These are phyloP conservation scores for Parambassis ranga DNA, from an alignment of 2,797 vertebrate genomes.

Conservation along the genomic window DNA sequence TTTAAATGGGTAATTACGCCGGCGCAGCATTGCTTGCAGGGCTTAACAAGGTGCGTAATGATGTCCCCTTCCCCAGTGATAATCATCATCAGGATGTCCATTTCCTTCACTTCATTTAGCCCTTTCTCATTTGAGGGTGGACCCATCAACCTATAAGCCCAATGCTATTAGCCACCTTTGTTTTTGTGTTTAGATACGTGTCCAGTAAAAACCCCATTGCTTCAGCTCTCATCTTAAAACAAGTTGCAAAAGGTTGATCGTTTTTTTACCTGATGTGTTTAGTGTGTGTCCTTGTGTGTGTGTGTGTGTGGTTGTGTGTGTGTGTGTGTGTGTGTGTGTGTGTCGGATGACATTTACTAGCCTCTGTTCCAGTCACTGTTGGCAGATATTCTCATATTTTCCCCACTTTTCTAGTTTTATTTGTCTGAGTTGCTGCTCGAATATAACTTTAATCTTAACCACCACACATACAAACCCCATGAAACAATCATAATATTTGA, in stretches of 20 bases:
- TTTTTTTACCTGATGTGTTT: too few relatives aligned
- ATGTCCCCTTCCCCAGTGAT: slow-evolving; percentile 67
- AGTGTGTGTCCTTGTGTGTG: background rate
- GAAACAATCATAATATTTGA: slow-evolving; percentile 3
- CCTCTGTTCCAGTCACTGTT: background rate
- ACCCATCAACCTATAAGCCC: slow-evolving; percentile 44
- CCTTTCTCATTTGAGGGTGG: slow-evolving; percentile 51
- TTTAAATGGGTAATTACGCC: slow-evolving; percentile 75
- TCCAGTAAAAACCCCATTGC: slow-evolving; percentile 10
- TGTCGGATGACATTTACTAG: background rate
- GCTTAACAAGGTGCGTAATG: slow-evolving; percentile 78
- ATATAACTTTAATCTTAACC: background rate
- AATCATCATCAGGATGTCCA: slow-evolving; percentile 70
- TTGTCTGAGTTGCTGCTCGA: too few relatives aligned
- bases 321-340: background rate
- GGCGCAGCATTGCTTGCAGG: slow-evolving; percentile 62
- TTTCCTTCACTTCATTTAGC: slow-evolving; percentile 68
- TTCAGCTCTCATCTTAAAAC: too few relatives aligned
- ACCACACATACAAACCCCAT: background rate
- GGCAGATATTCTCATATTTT: background rate
- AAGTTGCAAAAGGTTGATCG: slow-evolving; percentile 15
- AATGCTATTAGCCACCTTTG: slow-evolving; percentile 34
- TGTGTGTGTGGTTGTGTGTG: background rate
- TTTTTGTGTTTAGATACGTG: slow-evolving; percentile 20
- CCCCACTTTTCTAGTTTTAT: too few relatives aligned